Evolutionary conservation across 92 coral and sea anemone genomes (phyloP).

Genomic region (Metridium senile): DNA sequence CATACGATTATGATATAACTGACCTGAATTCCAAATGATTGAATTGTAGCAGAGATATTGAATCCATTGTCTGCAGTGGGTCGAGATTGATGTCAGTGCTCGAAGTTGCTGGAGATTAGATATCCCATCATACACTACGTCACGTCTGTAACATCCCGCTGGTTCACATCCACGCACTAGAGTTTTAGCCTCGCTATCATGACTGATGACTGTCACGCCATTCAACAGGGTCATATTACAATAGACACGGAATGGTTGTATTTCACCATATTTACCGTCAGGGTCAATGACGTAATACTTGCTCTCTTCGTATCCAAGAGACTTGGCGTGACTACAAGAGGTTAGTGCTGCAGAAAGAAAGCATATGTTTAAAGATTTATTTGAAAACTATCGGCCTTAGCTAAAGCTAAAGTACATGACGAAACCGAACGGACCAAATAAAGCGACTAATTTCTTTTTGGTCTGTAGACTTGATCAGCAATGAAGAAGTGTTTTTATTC

Average conservation of each 20-base stretch:
- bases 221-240: constrained; percentile 31
- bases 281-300: constrained; percentile 1
- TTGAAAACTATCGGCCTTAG: too few relatives aligned
- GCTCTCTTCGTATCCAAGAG: constrained; percentile 2
- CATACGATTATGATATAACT: too few relatives aligned
- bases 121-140: constrained; percentile 28
- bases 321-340: constrained; percentile 27
- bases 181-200: constrained; percentile 41
- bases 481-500: too few relatives aligned
- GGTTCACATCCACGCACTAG: constrained; percentile 29
- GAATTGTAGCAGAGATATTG: background rate
- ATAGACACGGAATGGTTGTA: constrained; percentile 25
- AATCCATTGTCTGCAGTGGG: constrained; percentile 23
- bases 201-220: constrained; percentile 48
- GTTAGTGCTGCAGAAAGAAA: background rate
- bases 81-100: constrained; percentile 18
- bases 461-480: too few relatives aligned
- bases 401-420: too few relatives aligned
- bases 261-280: constrained; percentile 6
- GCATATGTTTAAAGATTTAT: background rate
- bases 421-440: too few relatives aligned
- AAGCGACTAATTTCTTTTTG: too few relatives aligned
- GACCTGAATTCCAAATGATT: too few relatives aligned
- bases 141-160: constrained; percentile 22
- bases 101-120: constrained; percentile 26